Percentiles rank a stretch among this genome's conserved stretches.
Conservation (phyloP, 2,888 invertebrate genomes). For the Sturmia bella region DNA sequence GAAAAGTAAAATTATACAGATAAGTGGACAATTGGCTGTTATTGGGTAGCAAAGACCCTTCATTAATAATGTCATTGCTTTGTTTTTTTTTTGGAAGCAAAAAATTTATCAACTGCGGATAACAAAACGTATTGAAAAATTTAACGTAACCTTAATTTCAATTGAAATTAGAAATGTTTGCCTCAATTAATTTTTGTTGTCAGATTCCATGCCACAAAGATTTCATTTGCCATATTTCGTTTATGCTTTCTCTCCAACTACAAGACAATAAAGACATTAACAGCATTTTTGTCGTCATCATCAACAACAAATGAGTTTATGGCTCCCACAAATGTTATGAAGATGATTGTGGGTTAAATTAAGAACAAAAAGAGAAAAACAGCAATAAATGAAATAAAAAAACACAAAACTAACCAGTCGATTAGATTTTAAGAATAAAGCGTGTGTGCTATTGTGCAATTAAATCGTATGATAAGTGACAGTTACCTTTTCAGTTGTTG, state of each 20-base stretch:
- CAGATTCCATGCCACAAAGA: neutral
- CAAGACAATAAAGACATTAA: slow-evolving; percentile 22
- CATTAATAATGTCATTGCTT: no score
- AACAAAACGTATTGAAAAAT: no score
- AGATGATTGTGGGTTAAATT: slow-evolving; percentile 29
- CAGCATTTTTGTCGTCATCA: slow-evolving; percentile 19
- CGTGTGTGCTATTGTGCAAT: slow-evolving; percentile 30
- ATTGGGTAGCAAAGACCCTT: no score
- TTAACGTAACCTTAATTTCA: no score
- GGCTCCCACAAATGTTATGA: slow-evolving; percentile 26
- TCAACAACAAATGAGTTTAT: slow-evolving; percentile 51
- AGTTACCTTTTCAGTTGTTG: slow-evolving; percentile 41
- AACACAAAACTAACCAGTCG: slow-evolving; percentile 30
- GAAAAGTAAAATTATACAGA: no score
- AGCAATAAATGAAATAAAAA: neutral
- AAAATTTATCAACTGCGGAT: no score
- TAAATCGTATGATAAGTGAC: slow-evolving; percentile 61
- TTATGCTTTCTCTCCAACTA: neutral
- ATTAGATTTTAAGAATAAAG: slow-evolving; percentile 46
- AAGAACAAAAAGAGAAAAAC: neutral
- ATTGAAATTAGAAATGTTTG: slow-evolving; percentile 35
- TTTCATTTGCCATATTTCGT: neutral
- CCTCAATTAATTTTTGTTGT: slow-evolving; percentile 27
- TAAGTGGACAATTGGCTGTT: no score
- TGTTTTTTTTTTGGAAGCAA: no score